A percentile compares a stretch with the other conserved stretches of the same genome.
Conservation (phyloP, 1,140 invertebrate species). For the Drosophila bocqueti region DNA sequence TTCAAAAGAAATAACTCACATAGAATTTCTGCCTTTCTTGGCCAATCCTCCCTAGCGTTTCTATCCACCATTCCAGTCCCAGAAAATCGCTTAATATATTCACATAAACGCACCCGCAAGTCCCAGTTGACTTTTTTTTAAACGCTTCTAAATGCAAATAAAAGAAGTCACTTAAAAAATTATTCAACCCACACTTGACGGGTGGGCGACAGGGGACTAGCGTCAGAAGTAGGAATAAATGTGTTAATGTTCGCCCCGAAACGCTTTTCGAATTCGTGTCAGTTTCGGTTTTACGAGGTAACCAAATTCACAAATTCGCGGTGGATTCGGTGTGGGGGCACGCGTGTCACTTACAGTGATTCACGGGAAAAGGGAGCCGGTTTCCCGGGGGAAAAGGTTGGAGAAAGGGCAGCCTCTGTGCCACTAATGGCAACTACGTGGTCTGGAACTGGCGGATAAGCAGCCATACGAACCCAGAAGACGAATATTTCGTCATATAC, state of each 20-base stretch:
- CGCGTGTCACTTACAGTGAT: constrained; percentile 70
- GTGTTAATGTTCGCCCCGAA: constrained; percentile 70
- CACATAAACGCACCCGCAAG: constrained; percentile 46
- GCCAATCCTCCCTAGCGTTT: too few species aligned
- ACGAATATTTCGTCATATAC: constrained; percentile 10
- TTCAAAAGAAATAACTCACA: not conserved
- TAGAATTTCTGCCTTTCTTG: not conserved
- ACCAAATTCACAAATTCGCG: constrained; percentile 67
- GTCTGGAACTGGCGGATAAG: constrained; percentile 4
- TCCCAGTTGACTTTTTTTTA: constrained; percentile 54
- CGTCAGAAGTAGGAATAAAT: constrained; percentile 49
- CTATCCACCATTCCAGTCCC: not conserved
- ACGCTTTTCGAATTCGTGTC: constrained; percentile 80
- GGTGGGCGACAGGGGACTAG: constrained; percentile 30
- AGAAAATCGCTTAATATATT: constrained; percentile 55
- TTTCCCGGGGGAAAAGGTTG: constrained; percentile 28
- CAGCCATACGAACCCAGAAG: not conserved
- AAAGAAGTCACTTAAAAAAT: constrained; percentile 79
- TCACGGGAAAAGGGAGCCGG: constrained; percentile 26
- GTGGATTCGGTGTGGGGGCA: constrained; percentile 23
- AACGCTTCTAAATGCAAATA: constrained; percentile 74
- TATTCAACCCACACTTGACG: constrained; percentile 56
- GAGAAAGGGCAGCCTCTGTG: constrained; percentile 3
- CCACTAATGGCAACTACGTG: constrained; percentile 75
- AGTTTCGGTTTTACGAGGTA: constrained; percentile 72